Evolutionary conservation across 2,113 vertebrate species (phyloP).

Genomic region (Eonycteris spelaea): DNA sequence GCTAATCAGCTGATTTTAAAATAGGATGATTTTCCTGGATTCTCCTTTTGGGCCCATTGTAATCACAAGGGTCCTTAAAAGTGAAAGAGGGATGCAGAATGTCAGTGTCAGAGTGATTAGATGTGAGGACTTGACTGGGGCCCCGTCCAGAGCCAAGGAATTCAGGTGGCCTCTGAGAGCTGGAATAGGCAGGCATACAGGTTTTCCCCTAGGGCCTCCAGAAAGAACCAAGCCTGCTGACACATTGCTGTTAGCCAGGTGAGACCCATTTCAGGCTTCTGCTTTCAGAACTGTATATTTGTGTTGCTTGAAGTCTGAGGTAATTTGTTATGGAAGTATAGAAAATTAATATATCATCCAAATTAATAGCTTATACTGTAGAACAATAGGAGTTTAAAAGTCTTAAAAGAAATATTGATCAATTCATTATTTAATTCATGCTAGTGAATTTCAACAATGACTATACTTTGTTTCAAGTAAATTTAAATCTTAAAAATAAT

Average conservation of each 20-base stretch:
- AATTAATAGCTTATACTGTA: neutral
- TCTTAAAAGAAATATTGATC: conserved; percentile 72
- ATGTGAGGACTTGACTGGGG: neutral
- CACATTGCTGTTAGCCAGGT: neutral
- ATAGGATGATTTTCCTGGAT: neutral
- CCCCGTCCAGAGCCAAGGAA: neutral
- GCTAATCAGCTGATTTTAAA: conserved; percentile 43
- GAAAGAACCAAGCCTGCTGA: neutral
- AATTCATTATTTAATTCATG: conserved; percentile 48
- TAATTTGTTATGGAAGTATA: neutral
- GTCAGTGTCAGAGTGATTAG: neutral
- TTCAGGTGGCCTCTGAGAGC: neutral
- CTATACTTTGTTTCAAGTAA: conserved; percentile 35
- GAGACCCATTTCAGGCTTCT: conserved; percentile 8
- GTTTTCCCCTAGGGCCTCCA: neutral
- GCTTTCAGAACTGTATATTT: neutral
- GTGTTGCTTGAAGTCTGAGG: neutral
- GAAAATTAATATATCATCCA: neutral
- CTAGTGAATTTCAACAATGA: conserved; percentile 29
- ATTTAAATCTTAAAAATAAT: conserved; percentile 60
- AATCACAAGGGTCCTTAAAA: neutral
- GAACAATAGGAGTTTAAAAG: conserved; percentile 23
- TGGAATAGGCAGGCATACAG: neutral
- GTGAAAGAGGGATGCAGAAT: conserved; percentile 8
- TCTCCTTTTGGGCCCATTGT: neutral